These are phyloP conservation scores for Oryctolagus cuniculus DNA, from an alignment of 2,113 vertebrate genomes.

Conservation along the genomic window DNA sequence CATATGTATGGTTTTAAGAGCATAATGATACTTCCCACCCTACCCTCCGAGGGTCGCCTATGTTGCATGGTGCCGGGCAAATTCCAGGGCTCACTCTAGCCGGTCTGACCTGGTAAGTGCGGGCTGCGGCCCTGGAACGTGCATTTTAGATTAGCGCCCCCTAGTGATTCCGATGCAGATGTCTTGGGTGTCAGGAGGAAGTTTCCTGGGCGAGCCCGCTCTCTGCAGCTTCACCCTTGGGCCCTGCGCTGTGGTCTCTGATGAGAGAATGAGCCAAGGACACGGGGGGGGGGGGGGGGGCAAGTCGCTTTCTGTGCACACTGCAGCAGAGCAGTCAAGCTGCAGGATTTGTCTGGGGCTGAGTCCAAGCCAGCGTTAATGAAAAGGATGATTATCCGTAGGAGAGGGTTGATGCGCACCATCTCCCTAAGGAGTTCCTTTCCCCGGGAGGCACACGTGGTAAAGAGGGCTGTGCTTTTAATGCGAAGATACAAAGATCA, in stretches of 20 bases:
- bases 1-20: no score
- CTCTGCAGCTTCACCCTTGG: not conserved
- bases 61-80: not conserved
- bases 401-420: not conserved
- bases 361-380: not conserved
- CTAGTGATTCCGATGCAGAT: not conserved
- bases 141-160: not conserved
- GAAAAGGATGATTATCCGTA: not conserved
- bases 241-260: not conserved
- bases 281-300: not conserved
- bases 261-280: not conserved
- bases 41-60: not conserved
- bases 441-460: not conserved
- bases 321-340: not conserved
- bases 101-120: not conserved
- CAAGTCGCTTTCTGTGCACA: slow-evolving; percentile 14
- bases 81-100: not conserved
- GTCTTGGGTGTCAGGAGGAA: not conserved
- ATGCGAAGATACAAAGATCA: not conserved
- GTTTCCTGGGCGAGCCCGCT: not conserved
- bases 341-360: not conserved
- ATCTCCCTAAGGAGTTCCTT: not conserved
- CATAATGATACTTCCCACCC: no score
- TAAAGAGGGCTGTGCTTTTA: not conserved
- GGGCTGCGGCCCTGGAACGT: not conserved